Conservation (phyloP, 2,113 vertebrate genomes). For the Cryptomyrus ogoouensis region DNA sequence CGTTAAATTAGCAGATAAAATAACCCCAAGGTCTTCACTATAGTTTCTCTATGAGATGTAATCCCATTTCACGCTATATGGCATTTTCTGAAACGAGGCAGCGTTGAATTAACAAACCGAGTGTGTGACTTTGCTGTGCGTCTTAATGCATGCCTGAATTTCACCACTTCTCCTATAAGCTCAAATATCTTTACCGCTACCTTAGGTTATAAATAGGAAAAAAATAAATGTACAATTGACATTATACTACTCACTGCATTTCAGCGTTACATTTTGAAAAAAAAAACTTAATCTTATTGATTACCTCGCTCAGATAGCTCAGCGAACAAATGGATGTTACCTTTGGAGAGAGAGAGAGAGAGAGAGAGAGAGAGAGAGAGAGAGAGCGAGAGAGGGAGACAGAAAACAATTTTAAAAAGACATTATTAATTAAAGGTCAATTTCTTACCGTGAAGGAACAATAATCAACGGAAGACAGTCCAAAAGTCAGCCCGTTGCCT, state of each 20-base stretch:
- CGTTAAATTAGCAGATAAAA: conserved; percentile 52
- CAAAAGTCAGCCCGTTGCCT: conserved; percentile 4
- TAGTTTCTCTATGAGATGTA: conserved; percentile 53
- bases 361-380: too few relatives aligned
- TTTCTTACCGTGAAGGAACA: neutral
- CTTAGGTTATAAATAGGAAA: neutral
- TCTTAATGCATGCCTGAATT: conserved; percentile 13
- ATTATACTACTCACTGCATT: neutral
- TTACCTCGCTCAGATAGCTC: neutral
- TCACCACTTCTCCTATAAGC: neutral
- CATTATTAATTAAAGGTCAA: conserved; percentile 4
- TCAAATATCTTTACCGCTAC: neutral
- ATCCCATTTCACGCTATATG: conserved; percentile 55
- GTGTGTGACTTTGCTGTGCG: neutral
- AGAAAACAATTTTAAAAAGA: neutral
- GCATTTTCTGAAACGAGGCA: conserved; percentile 37
- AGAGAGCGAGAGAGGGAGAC: neutral
- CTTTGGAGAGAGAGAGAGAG: neutral
- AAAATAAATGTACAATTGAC: neutral
- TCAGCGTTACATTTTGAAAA: neutral
- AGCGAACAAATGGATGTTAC: neutral
- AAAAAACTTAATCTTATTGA: neutral
- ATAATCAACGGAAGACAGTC: neutral
- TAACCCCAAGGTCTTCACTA: conserved; percentile 49
- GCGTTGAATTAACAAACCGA: conserved; percentile 26